Conservation (phyloP, 2,888 invertebrate species). For the Schizaphis graminum region DNA sequence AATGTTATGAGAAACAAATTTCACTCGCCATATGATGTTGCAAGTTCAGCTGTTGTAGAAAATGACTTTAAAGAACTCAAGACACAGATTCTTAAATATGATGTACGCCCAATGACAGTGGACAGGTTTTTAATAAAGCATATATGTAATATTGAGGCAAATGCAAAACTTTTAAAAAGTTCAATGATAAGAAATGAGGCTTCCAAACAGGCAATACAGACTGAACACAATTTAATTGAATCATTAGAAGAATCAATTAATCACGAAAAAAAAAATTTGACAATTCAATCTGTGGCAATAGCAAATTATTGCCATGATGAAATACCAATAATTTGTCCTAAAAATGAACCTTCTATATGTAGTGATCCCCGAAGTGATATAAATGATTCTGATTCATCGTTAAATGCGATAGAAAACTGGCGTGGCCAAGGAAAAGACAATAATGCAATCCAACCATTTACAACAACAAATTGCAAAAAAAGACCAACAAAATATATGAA, state of each 20-base stretch:
- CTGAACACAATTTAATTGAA: too few species aligned
- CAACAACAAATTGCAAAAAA: neutral
- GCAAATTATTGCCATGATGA: neutral
- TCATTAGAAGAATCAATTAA: too few species aligned
- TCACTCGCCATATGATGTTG: neutral
- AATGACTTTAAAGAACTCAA: neutral
- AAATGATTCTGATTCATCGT: neutral
- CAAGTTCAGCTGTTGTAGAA: neutral
- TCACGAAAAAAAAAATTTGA: too few species aligned
- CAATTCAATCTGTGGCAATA: too few species aligned
- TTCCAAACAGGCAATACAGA: too few species aligned
- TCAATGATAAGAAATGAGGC: too few species aligned
- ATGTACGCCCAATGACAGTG: too few species aligned
- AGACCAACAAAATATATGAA: neutral
- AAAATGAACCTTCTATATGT: too few species aligned
- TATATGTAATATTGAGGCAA: too few species aligned
- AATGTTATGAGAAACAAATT: conserved; percentile 13
- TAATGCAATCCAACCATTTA: neutral
- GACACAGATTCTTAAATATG: too few species aligned
- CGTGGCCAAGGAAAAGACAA: neutral
- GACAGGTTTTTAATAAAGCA: too few species aligned
- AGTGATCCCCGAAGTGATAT: conserved; percentile 5
- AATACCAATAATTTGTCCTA: neutral
- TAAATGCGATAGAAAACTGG: conserved; percentile 12
- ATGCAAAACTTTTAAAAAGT: too few species aligned